These are phyloP conservation scores for Drosophila guanche DNA, from an alignment of 1,140 invertebrate species.

Conservation along the genomic window DNA sequence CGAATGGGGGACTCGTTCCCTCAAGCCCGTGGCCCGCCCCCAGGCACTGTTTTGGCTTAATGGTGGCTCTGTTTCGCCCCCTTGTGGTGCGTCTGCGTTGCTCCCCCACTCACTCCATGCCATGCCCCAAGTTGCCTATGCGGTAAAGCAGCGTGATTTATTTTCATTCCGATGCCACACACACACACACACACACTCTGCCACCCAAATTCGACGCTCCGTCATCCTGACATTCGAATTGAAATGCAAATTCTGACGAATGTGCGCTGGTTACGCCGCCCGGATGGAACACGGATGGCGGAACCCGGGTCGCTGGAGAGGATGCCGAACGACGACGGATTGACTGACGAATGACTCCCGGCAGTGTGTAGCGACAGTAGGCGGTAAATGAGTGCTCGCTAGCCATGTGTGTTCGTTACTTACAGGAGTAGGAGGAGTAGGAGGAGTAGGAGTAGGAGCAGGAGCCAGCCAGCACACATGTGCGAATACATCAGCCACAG, in stretches of 20 bases:
- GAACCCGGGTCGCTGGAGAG: not conserved
- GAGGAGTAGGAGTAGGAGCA: constrained; percentile 12
- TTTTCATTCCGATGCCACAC: constrained; percentile 73
- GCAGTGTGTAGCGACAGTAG: constrained; percentile 31
- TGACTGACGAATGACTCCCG: constrained; percentile 65
- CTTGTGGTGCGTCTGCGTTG: constrained; percentile 42
- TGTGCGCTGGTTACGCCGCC: constrained; percentile 62
- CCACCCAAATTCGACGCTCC: constrained; percentile 74
- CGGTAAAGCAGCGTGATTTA: constrained; percentile 72
- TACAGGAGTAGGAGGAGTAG: constrained; percentile 42
- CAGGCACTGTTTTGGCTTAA: constrained; percentile 63
- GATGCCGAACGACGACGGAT: constrained; percentile 19
- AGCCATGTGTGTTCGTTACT: constrained; percentile 57
- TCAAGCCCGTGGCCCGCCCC: constrained; percentile 13
- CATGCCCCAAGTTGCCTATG: constrained; percentile 40
- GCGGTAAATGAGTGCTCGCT: constrained; percentile 68
- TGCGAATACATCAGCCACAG: constrained; percentile 33
- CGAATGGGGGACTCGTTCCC: constrained; percentile 45
- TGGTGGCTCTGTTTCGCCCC: constrained; percentile 70
- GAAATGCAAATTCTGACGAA: constrained; percentile 82
- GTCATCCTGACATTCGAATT: constrained; percentile 79
- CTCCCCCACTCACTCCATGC: not conserved
- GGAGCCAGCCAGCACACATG: constrained; percentile 47
- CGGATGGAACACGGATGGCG: constrained; percentile 15
- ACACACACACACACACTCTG: constrained; percentile 20